Evolutionary conservation across 2,113 vertebrate species (phyloP), one percentile per base, ranked within the genome.

Genomic region (Oenanthe melanoleuca): DNA sequence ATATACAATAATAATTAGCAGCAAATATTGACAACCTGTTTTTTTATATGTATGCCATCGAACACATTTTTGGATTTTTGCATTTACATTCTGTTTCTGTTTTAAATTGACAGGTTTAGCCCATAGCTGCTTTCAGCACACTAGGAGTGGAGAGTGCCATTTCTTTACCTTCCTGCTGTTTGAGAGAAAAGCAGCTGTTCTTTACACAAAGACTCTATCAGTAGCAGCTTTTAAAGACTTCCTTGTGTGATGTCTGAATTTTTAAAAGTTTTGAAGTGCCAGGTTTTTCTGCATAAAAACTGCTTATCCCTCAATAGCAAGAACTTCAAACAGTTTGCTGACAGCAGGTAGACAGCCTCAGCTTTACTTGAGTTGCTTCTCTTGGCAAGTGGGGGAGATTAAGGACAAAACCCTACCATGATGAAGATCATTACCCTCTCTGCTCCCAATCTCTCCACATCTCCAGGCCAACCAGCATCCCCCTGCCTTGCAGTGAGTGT

Each of bases 271-370:
- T 71, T 85, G 86, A 85, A 82, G 38, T 61, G 37, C 70, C 66
- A 89, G 89, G 34, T 75, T 85, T 94, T 96, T 94, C 84, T 91
- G 57, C 59, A 47, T 82, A 88, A 95, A 95, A 95, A 77, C 89
- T 75, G 45, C 84, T 92, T 95, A 95, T 81, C 57, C 49, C 50
- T 79, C 84, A 72, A 50, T 3, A 75, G 53, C 57, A 57, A 71
- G 49, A 82, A 75, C 89, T 92, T 95, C 94, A 89, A 89, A 95
- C 73, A 44, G 28, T 77, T 92, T 93, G 49, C 86, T 95, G 86
- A 87, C 84, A 93, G 84, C 59, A 66, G 8, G 2, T 59, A 82
- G 89, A 79, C 70, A 85, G 63, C 61, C 63, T 16, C 61, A 72
- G 6, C 50, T 82, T 71, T 85, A 22, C 28, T 45, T 28, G 55